Evolutionary conservation across 2,888 invertebrate species (phyloP).

Genomic region (Acanthococcus lagerstroemiae): DNA sequence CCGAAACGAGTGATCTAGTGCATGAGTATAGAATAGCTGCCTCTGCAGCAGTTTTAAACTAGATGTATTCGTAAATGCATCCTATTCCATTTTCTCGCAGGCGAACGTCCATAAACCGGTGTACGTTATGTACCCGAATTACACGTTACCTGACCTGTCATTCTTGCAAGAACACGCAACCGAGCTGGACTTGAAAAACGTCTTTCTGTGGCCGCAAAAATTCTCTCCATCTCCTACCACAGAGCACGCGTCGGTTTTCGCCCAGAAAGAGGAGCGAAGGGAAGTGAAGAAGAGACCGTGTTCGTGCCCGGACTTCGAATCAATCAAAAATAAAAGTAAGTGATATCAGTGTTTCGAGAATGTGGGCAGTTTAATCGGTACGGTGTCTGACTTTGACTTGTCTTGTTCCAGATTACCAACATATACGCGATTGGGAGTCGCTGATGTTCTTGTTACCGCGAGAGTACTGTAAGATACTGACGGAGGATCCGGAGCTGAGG

Average conservation of each 20-base stretch:
- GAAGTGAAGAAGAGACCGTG: slow-evolving; percentile 51
- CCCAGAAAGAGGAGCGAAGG: slow-evolving; percentile 39
- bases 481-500: slow-evolving; percentile 68
- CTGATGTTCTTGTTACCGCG: slow-evolving; percentile 75
- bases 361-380: neutral
- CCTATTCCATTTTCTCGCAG: neutral
- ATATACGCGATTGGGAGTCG: slow-evolving; percentile 89
- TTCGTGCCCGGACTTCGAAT: slow-evolving; percentile 72
- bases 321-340: slow-evolving; percentile 60
- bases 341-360: neutral
- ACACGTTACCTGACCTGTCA: slow-evolving; percentile 77
- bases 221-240: slow-evolving; percentile 42
- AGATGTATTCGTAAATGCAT: too few relatives aligned
- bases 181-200: slow-evolving; percentile 49
- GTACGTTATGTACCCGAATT: slow-evolving; percentile 83
- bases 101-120: slow-evolving; percentile 51
- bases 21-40: too few relatives aligned
- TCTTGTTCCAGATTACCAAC: slow-evolving; percentile 48
- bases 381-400: neutral
- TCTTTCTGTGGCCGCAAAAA: slow-evolving; percentile 63
- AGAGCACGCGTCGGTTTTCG: slow-evolving; percentile 24
- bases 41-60: too few relatives aligned
- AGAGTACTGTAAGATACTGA: slow-evolving; percentile 68
- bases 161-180: slow-evolving; percentile 53
- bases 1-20: too few relatives aligned